Base-by-base conservation (phyloP, 2,888 invertebrate genomes). In the Scaptomyza caliginosa region DNA sequence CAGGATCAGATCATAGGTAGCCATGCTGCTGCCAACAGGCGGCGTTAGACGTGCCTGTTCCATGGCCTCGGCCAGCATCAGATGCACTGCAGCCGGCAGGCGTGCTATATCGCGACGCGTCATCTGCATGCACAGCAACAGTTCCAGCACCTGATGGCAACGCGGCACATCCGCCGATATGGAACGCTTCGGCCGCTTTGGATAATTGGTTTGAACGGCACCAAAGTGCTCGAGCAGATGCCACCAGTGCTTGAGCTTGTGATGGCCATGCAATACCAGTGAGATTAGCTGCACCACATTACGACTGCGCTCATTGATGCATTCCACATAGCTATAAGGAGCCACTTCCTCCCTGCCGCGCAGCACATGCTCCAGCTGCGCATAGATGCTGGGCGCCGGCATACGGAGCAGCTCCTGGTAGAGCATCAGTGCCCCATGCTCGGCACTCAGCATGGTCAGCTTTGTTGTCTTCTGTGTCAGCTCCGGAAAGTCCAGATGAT, bases 401-500 rank as follows among this genome's bases (percentile, higher is more conserved):
- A 76, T 74, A 17, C 90, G 87, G 3, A 91, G 57, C 19, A 91
- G 74, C 49, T 91, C 85, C 51, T 96, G 96, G 59, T 93, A 90
- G 1, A 91, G 89, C 72, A 96, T 90, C 83, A 93, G 93, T 54
- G 93, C 93, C 34, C 94, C 90, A 69, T 94, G 93, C 0, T 90
- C 91, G 2, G 93, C 92, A 0, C 92, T 92, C 40, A 91, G 80
- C 52, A 85, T 66, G 0, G 83, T 86, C 13, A 81, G 65, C 49
- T 80, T 88, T 0, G 72, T 57, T 0, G 79, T 80, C 24, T 82
- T 81, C n/a, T 89, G 86, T 10, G 81, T 77, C 32, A 96, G 92
- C 75, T 94, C 93, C 0, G 98, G 97, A 86, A 95, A 97, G 91
- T 98, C 98, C 70, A 96, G 92, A 93, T 96, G 95, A 89, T 98